Evolutionary conservation across 2,888 invertebrate genomes (phyloP), one percentile per base, ranked within the genome.

Genomic region (Lycaena phlaeas): DNA sequence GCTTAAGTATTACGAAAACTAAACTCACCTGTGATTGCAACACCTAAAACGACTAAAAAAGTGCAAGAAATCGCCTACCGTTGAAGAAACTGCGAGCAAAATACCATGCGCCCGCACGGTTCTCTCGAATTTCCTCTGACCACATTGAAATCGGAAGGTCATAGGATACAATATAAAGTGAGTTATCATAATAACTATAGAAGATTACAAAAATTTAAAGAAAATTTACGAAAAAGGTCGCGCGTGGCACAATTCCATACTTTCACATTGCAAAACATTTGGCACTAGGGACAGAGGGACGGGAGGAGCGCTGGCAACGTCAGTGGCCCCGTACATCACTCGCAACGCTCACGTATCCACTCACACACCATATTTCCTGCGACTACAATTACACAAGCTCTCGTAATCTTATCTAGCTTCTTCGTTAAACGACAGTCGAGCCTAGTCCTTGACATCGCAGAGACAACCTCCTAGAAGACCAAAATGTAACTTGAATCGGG

Each of bases 251-350:
- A 71, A 75, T 78, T 79, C 70, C 64, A 71, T 73, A 81, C 81
- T 84, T 82, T 84, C 82, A 81, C 79, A 78, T 84, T 84, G 81
- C 82, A 81, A 84, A 84, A 82, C 77, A 74, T 82, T 84, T 84
- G 82, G 82, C 82, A 64, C 61, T 75, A 65, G 66, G 72, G 72
- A 75, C 73, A 66, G 74, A 72, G 69, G 71, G 75, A 65, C 61
- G 60, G 70, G 71, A 72, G 70, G 71, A 65, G 69, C 61, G 64
- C 65, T 66, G 65, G 59, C 82, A 72, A 81, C 82, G 82, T 82
- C 82, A 84, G 82, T 82, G 78, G 68, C 66, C 71, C 71, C 69
- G 58, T 56, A 59, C 56, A 65, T 72, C 65, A 64, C 68, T 70
- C 67, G 66, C 68, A 69, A 68, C 75, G 76, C 71, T 74, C 73